Conservation (phyloP, 2,797 vertebrate species). For the Nannoperca obscura region DNA sequence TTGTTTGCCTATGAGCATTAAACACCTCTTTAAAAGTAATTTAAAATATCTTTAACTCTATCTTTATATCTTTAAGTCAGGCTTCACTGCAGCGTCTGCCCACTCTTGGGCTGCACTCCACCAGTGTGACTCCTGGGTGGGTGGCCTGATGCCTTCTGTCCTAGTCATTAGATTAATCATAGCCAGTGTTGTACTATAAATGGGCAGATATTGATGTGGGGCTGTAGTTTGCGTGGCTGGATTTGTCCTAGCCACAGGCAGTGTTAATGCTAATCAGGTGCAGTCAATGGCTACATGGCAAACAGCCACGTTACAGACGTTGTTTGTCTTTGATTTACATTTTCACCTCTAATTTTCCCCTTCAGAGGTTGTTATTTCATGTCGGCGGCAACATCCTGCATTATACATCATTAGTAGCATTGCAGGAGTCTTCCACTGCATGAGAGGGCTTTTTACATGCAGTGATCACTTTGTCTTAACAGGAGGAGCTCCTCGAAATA, state of each 20-base stretch:
- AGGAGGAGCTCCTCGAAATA: not conserved
- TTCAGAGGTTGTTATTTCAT: slow-evolving; percentile 19
- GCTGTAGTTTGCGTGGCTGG: slow-evolving; percentile 34
- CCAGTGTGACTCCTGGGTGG: slow-evolving; percentile 36
- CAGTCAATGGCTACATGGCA: slow-evolving; percentile 32
- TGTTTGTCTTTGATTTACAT: slow-evolving; percentile 49
- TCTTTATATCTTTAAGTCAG: not conserved
- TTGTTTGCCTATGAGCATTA: not conserved
- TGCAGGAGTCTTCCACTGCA: not conserved
- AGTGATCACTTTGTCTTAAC: not conserved
- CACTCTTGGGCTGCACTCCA: slow-evolving; percentile 39
- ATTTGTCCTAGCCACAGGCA: slow-evolving; percentile 41
- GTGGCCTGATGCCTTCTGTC: slow-evolving; percentile 38
- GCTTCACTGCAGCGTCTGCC: slow-evolving; percentile 51
- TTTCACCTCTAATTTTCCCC: slow-evolving; percentile 37
- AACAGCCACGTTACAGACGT: slow-evolving; percentile 13
- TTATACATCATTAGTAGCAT: slow-evolving; percentile 25
- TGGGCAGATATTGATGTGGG: slow-evolving; percentile 38
- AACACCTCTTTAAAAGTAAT: slow-evolving; percentile 8
- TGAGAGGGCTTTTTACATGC: not conserved
- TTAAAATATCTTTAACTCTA: not conserved
- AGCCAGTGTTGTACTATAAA: slow-evolving; percentile 26
- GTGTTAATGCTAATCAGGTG: slow-evolving; percentile 50
- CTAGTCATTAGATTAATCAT: slow-evolving; percentile 41
- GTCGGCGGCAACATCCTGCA: slow-evolving; percentile 8